Evolutionary conservation across 2,113 vertebrate species (phyloP), one percentile per base, ranked within the genome.

Genomic region (Gavia stellata): DNA sequence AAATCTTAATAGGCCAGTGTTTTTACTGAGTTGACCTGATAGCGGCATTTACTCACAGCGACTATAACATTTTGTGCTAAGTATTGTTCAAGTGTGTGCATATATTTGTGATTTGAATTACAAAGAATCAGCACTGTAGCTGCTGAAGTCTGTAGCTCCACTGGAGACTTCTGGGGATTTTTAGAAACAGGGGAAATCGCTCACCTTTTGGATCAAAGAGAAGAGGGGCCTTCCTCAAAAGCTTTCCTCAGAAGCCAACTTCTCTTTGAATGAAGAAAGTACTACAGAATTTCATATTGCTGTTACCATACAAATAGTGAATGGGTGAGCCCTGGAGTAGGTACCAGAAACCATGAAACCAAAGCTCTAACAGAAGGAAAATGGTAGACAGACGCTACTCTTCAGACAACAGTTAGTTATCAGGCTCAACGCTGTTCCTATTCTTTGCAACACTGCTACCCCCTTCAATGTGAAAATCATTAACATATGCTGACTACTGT

Each of bases 381-480:
- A 92, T 40, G 23, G 17, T 26, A 31, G 47, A 19, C 53, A 55
- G 25, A 36, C 24, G 6, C 13, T 65, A 0, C 12, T 81, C 38
- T 73, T 90, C 44, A 45, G 56, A n/a, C 24, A 61, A 45, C 10
- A 9, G 20, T 49, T 72, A 9, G 20, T 49, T 72, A 25, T 28
- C 21, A 40, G 31, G 18, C 44, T 85, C 31, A 53, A 6, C 1
- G 6, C 2, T 3, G 12, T 29, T 79, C 47, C 42, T 56, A 1
- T 59, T 62, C 33, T 81, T 56, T 68, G 55, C 14, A 25, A 0
- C 11, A 4, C 44, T 72, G 50, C n/a, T 42, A 10, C 11, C 4
- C 0, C 1, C 13, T 82, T 89, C 67, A 65, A 6, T 1, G 6
- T n/a, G 25, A 45, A 74, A 40, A 50, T 61, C 5, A 0, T 66